Evolutionary conservation across 2,113 vertebrate species (phyloP).

Genomic region (Mungos mungo): DNA sequence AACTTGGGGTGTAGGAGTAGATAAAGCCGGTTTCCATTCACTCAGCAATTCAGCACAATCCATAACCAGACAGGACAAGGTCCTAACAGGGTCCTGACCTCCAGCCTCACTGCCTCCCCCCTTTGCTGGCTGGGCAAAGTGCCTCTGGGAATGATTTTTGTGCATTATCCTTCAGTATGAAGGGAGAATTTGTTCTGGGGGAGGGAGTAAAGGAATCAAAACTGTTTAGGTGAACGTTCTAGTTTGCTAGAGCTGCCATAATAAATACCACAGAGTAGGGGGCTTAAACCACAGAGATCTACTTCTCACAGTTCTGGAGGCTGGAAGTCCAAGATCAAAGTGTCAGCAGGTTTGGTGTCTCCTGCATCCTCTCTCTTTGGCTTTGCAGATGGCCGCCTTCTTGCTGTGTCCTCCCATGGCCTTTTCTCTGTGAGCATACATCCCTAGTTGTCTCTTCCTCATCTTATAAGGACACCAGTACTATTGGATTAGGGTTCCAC

Average conservation of each 20-base stretch:
- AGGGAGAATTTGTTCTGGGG: not conserved
- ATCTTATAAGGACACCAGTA: not conserved
- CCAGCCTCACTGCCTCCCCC: not conserved
- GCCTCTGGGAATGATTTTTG: not conserved
- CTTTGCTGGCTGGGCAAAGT: not conserved
- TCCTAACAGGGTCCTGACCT: not conserved
- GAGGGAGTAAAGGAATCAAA: not conserved
- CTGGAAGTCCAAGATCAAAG: not conserved
- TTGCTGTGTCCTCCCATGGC: not conserved
- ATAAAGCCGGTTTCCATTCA: not conserved
- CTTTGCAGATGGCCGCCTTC: not conserved
- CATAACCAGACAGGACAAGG: too few species aligned
- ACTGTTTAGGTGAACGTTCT: not conserved
- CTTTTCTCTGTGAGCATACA: not conserved
- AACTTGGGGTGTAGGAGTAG: not conserved
- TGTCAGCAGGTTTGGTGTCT: not conserved
- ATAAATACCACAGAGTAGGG: not conserved
- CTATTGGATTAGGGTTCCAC: not conserved
- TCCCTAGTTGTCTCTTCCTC: not conserved
- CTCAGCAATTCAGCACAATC: not conserved
- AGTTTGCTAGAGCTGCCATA: not conserved
- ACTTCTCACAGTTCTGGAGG: not conserved
- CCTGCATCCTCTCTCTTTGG: not conserved
- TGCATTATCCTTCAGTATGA: not conserved
- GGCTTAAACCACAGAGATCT: not conserved